Base-by-base conservation (phyloP, 35 echinoderm and acorn worm genomes). In the Chiridota heheva region DNA sequence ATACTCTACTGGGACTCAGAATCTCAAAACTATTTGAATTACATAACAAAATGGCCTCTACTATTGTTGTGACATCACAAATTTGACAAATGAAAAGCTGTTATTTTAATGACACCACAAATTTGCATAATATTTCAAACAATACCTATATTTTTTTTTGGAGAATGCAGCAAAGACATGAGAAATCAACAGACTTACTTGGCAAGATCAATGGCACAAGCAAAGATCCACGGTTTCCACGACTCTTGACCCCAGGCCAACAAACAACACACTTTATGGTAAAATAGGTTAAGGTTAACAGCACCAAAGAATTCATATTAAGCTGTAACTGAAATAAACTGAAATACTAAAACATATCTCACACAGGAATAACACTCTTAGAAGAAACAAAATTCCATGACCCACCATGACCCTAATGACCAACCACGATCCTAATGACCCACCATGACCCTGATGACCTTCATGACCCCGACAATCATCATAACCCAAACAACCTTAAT, bases 181-280 rank as follows among this genome's bases (percentile, higher is more conserved):
- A n/a, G n/a, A 36, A 29, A 17, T 69, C 25, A 69, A 2, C 33
- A 10, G 22, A 74, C 70, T 74, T 51, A 74, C 70, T 74, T 74
- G 44, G 70, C 70, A 74, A 74, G 70, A 74, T 74, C 70, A 42
- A 74, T 33, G 36, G 70, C 5, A 17, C 47, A 51, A 51, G 70
- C 17, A 46, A 33, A 26, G 6, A 74, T 27, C 70, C 70, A 74
- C 4, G 70, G 70, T 33, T 74, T 74, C 70, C 70, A 74, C 31
- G 70, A 74, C 44, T 46, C 56, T 33, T 74, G 40, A 51, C 70
- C 70, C 27, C 42, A 74, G 15, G 33, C 25, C 10, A 74, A 32
- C 47, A 74, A 47, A 34, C 70, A 74, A 41, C 43, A 51, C 40
- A 74, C 70, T 74, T n/a, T n/a, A n/a, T n/a, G n/a, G 30, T 51